Evolutionary conservation across 2,797 vertebrate species (phyloP), one percentile per base, ranked within the genome.

Genomic region (Lindbergichthys nudifrons): DNA sequence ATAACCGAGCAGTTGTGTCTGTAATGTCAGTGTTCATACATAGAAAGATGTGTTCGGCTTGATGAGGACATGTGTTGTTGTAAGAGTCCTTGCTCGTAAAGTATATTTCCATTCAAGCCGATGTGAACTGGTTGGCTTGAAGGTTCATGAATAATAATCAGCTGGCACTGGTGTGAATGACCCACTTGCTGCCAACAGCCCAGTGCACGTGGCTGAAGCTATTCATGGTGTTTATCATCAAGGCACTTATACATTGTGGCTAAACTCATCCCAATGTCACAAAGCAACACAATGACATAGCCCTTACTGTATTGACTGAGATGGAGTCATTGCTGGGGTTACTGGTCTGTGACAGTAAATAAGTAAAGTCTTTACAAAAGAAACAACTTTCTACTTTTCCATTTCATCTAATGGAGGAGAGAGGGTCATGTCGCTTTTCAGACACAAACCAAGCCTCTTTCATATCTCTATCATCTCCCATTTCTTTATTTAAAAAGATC

Each of bases 221-320:
- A 47, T 61, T 77, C 64, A 78, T 68, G 74, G 46, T 80, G 53
- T 78, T 81, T 52, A 80, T 75, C 32, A 36, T 68, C 10, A 46
- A 68, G 72, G 65, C 43, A 58, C 66, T 70, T 67, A 60, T 52
- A 58, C 71, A 83, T 70, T 39, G 54, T 36, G n/a, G 4, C 52
- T n/a, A 15, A 54, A 71, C 60, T 72, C 70, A 77, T 50, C 8
- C 8, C 23, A 15, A 4, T 46, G 70, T 57, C 45, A 61, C 67
- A 77, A 32, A 41, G 15, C 13, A 58, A 18, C 54, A 50, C 12
- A 48, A 26, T 72, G 32, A 64, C 69, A 65, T 48, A 66, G 45
- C 26, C 16, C 10, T 46, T 41, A 57, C 2, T 71, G 21, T 36
- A 21, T 19, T 54, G 58, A 71, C 19, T 16, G n/a, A 39, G 48